Base-by-base conservation (phyloP, 2,113 vertebrate species). In the Trematocara unimaculatum region DNA sequence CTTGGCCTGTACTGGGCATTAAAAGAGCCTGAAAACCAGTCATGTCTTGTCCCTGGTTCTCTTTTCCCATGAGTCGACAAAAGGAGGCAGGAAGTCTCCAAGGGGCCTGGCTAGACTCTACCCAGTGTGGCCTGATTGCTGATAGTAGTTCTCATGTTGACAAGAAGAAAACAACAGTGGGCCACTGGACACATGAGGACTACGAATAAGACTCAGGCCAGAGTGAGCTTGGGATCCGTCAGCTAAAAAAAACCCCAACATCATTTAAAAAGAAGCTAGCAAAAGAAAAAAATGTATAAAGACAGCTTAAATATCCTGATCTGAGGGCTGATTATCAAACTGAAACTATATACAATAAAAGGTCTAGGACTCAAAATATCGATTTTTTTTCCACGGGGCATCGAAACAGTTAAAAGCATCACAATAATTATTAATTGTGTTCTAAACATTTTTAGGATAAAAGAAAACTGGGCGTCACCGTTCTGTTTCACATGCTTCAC, bases 51-150 rank as follows among this genome's bases (percentile, higher is more conserved):
- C 70, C 42, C 78, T 78, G 80, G 67, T 84, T 55, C 81, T 83
- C 38, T 90, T 95, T 95, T 95, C 93, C 92, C 90, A 95, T 82
- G 91, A 92, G 77, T 64, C 80, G 31, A 93, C 91, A 94, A 93
- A 92, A 93, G 84, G 40, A 93, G 81, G 45, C 85, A 87, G 90
- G 87, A 92, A 94, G 87, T 93, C 82, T 94, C 91, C 82, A 56
- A 89, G 84, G 53, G 87, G 84, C 84, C 92, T 84, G 82, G 70
- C 88, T 86, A 80, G 84, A 91, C 89, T 89, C 79, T 18, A 40
- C 89, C 79, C 84, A 89, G 45, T 86, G 88, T 79, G 88, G 87
- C 82, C 88, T 88, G 87, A 90, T 89, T 83, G 78, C 83, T 83
- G 82, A 89, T 88, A 90, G 54, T 29, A 85, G 81, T 64, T 92